phyloP scores from a whole-genome alignment of 2,888 invertebrate species.

The Adineta ricciae region DNA sequence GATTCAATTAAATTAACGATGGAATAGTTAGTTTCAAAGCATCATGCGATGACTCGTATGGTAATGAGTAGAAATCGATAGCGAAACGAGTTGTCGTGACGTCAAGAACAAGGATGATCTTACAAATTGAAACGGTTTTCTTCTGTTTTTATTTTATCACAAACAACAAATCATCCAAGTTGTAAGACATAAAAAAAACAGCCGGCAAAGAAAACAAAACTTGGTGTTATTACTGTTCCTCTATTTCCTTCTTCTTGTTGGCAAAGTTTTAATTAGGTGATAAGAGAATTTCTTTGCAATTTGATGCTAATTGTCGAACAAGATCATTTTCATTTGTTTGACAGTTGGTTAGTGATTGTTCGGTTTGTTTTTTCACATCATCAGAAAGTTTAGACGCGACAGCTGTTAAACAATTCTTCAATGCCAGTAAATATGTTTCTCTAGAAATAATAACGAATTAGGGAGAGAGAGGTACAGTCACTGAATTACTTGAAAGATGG shows the following conservation, averaged over 20 bases:
- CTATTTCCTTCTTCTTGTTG: not conserved
- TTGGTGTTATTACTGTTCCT: not conserved
- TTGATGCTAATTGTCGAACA: not conserved
- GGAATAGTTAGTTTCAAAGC: no score
- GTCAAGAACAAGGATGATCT: not conserved
- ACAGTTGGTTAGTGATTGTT: not conserved
- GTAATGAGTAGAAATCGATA: no score
- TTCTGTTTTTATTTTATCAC: not conserved
- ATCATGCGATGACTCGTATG: no score
- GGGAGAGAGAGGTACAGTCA: not conserved
- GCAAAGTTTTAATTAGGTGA: not conserved
- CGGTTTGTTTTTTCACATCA: constrained; percentile 54
- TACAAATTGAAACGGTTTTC: not conserved
- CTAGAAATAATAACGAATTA: constrained; percentile 49
- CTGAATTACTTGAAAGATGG: constrained; percentile 59
- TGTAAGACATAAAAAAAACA: not conserved
- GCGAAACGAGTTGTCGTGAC: no score
- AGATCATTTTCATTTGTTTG: constrained; percentile 1
- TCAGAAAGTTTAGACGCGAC: constrained; percentile 82
- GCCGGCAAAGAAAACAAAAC: not conserved
- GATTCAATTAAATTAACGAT: no score
- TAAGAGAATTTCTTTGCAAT: not conserved
- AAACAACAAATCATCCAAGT: not conserved
- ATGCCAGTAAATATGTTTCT: constrained; percentile 82
- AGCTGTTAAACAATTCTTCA: constrained; percentile 70